Conservation (phyloP, 2,888 invertebrate genomes). For the Oligia fasciuncula region DNA sequence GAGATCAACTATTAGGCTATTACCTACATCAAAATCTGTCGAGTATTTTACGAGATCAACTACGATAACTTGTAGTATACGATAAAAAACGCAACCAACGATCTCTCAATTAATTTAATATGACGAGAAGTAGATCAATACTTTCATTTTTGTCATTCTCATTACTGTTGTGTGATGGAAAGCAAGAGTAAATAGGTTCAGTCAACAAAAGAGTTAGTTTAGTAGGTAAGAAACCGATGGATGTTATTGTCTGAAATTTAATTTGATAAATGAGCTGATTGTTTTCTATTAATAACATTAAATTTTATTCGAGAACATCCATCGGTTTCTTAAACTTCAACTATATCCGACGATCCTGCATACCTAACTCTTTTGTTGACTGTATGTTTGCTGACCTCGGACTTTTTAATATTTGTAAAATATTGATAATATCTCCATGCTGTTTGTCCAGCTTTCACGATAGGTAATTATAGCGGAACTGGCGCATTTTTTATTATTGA, state of each 20-base stretch:
- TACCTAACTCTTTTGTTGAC: no score
- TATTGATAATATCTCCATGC: slow-evolving; percentile 1
- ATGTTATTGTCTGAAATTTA: no score
- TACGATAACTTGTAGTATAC: background rate
- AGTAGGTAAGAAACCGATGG: no score
- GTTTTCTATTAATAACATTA: no score
- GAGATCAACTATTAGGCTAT: background rate
- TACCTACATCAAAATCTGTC: slow-evolving; percentile 1
- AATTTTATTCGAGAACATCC: no score
- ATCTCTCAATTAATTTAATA: background rate
- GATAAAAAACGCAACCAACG: background rate
- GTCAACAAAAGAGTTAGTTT: no score
- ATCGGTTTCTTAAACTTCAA: no score
- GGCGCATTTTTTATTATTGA: slow-evolving; percentile 11
- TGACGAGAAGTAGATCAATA: background rate
- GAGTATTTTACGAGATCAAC: background rate
- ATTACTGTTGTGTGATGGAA: background rate
- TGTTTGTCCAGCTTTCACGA: slow-evolving; percentile 15
- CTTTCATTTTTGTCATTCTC: background rate
- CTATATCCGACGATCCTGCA: no score
- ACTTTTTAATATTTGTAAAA: slow-evolving; percentile 1
- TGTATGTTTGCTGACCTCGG: slow-evolving; percentile 5
- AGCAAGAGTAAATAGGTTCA: background rate
- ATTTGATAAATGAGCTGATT: no score
- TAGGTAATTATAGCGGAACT: background rate